phyloP scores from a whole-genome alignment of 2,797 vertebrate species.

The Lepus oiostolus region DNA sequence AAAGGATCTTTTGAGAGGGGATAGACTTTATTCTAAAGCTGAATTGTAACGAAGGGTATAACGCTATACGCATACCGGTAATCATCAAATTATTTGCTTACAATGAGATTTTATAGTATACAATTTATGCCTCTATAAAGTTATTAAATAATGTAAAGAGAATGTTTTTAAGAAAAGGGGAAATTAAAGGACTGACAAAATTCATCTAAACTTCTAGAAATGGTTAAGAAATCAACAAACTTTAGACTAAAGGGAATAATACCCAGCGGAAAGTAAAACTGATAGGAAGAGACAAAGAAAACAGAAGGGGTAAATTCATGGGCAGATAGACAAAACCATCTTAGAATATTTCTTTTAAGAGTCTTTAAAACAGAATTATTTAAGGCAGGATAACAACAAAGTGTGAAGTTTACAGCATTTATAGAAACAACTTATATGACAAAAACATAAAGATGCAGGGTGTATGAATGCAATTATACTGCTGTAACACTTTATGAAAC shows the following conservation, averaged over 20 bases:
- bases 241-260: background rate
- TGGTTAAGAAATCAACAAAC: background rate
- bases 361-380: background rate
- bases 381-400: conserved; percentile 39
- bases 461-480: background rate
- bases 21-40: conserved; percentile 38
- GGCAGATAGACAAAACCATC: background rate
- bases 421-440: conserved; percentile 19
- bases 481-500: background rate
- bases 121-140: background rate
- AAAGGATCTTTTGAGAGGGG: background rate
- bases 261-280: background rate
- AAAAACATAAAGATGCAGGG: background rate
- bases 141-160: background rate
- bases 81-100: background rate
- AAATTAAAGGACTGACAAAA: background rate
- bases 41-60: background rate
- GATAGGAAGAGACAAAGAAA: background rate
- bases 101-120: background rate
- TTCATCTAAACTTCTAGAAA: background rate
- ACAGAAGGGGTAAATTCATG: background rate
- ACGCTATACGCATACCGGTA: background rate
- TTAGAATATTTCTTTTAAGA: conserved; percentile 4
- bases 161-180: background rate
- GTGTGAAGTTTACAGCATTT: background rate